Conservation (phyloP, 2,888 invertebrate species). For the Nomada hirtipes region DNA sequence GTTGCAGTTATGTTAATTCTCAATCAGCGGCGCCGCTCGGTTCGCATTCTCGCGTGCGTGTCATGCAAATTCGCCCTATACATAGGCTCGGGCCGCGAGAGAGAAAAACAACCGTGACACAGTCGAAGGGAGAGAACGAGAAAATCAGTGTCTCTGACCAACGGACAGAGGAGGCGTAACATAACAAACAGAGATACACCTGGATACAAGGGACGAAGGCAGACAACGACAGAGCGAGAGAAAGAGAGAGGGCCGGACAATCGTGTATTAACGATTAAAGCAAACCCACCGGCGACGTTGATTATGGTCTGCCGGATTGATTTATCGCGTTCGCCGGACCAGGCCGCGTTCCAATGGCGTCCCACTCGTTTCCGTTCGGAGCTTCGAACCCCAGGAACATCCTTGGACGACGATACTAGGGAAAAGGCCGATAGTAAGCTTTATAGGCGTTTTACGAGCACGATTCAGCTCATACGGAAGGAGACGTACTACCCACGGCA, state of each 20-base stretch:
- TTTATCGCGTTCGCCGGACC: constrained; percentile 72
- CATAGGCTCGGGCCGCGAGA: constrained; percentile 3
- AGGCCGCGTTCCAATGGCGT: constrained; percentile 37
- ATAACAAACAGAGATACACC: not conserved
- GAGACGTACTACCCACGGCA: constrained; percentile 33
- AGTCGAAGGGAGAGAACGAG: constrained; percentile 25
- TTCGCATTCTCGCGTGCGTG: constrained; percentile 70
- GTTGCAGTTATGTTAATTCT: constrained; percentile 82
- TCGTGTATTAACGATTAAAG: constrained; percentile 76
- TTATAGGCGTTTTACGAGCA: constrained; percentile 55
- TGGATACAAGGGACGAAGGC: constrained; percentile 15
- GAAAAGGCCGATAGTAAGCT: constrained; percentile 30
- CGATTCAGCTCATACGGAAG: constrained; percentile 21
- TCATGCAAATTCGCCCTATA: constrained; percentile 75
- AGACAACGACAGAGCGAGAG: constrained; percentile 15
- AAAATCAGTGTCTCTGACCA: not conserved
- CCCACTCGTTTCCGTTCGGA: constrained; percentile 58
- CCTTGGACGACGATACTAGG: constrained; percentile 33
- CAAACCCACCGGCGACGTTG: constrained; percentile 75
- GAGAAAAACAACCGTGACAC: constrained; percentile 39
- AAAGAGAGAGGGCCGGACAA: constrained; percentile 39
- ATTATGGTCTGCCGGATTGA: constrained; percentile 78
- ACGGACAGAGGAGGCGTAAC: constrained; percentile 22
- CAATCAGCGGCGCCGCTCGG: constrained; percentile 76
- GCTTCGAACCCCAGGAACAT: constrained; percentile 24